Evolutionary conservation across 2,113 vertebrate genomes (phyloP).

Genomic region (Ivindomyrus marchei): DNA sequence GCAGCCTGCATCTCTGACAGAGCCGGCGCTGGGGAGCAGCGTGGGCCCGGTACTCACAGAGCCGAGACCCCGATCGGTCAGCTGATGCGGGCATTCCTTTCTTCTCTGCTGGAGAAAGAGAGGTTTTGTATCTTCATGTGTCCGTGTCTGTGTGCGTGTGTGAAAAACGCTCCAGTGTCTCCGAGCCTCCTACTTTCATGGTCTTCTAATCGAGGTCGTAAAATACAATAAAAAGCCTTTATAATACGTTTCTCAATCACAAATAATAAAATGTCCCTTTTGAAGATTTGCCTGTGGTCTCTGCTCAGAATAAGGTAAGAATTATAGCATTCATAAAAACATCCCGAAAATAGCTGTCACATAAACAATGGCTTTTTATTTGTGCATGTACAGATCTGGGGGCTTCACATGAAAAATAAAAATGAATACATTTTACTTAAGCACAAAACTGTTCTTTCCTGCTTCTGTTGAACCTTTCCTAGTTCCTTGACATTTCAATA

Average conservation of each 20-base stretch:
- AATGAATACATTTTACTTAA: not conserved
- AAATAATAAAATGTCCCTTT: constrained; percentile 34
- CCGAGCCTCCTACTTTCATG: constrained; percentile 43
- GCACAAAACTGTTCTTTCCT: not conserved
- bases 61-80: constrained; percentile 32
- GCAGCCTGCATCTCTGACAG: not conserved
- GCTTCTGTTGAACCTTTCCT: not conserved
- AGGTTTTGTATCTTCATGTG: constrained; percentile 37
- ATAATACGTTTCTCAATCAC: constrained; percentile 38
- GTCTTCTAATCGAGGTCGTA: constrained; percentile 30
- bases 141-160: constrained; percentile 32
- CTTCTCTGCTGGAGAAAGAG: constrained; percentile 25
- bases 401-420: not conserved
- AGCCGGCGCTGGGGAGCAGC: not conserved
- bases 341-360: not conserved
- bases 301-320: constrained; percentile 8
- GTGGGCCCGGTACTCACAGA: constrained; percentile 7
- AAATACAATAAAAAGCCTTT: constrained; percentile 50
- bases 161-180: constrained; percentile 40
- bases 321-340: not conserved
- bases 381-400: not conserved
- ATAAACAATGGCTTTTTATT: not conserved
- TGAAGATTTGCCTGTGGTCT: constrained; percentile 9
- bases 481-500: not conserved
- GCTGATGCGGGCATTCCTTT: constrained; percentile 47